Evolutionary conservation across 2,113 vertebrate species (phyloP), one percentile per base, ranked within the genome.

Genomic region (Miniopterus natalensis): DNA sequence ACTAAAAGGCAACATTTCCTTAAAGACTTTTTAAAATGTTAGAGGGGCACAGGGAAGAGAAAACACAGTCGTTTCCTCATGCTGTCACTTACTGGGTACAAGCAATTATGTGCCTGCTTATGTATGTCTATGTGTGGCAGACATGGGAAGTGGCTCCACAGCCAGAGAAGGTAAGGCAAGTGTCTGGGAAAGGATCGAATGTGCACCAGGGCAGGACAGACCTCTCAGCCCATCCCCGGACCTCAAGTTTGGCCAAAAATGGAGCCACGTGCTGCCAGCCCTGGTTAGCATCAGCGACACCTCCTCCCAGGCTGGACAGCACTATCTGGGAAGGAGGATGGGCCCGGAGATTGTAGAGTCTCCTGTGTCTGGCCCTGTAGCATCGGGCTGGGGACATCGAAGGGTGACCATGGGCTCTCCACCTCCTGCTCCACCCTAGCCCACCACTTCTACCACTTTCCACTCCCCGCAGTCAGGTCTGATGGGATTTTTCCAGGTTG

Each of bases 221-320:
- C 74, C 84, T 88, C 81, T 83, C 79, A 36, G 57, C 42, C 61
- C 21, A 55, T 84, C 78, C 57, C 11, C 21, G 5, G 25, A 85
- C 55, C 57, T 73, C 63, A 49, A 63, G 90, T 25, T 45, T 8
- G n/a, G 95, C 96, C 85, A 66, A 74, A 94, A 77, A 79, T 2
- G 66, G 51, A 59, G 40, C 70, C 90, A 11, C 27, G 14, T 61
- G 81, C 65, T 27, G 0, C 63, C 80, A 57, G 87, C 53, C 74
- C 96, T 96, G 96, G 47, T 47, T 55, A 96, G 66, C 11, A 29
- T 96, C 95, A 97, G 79, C 31, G 0, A 96, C 97, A 97, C 97
- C 96, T 97, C 51, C 59, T 71, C 53, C 51, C 36, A 29, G 25
- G 78, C 80, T 31, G 88, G 45, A 47, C 23, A 4, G 92, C 9